Evolutionary conservation across 1,140 invertebrate species (phyloP), one percentile per base, ranked within the genome.

Genomic region (Ridgeia piscesae): DNA sequence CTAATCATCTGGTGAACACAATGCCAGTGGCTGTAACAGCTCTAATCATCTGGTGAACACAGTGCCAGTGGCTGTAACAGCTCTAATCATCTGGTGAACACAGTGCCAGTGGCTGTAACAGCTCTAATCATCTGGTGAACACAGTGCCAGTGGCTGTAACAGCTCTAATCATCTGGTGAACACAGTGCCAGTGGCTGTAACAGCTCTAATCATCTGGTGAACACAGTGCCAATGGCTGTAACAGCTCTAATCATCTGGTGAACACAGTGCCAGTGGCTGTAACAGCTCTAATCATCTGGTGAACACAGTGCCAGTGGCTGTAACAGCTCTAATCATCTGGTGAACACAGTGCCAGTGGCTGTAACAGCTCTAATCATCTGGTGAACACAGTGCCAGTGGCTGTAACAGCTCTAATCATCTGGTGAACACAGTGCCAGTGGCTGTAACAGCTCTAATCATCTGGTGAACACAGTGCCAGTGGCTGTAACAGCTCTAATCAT

Each of bases 51-150:
- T 77, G 58, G 58, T 77, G 11, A 77, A 77, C 58, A 77, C 11
- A 42, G 42, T 42, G 42, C 94, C 90, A 42, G 11, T 42, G 42
- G 42, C 42, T 6, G 42, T 42, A 42, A 42, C 42, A 42, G 11
- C n/a, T n/a, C n/a, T n/a, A n/a, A n/a, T n/a, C 95, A 95, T 8
- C 95, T 77, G 58, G 58, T 77, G 11, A 77, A 77, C 58, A 77
- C 11, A 42, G 42, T 42, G 42, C 94, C 90, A 42, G 11, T 42
- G 42, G 42, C 42, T 6, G 42, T 42, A 42, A 42, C 42, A 42
- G 11, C n/a, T n/a, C n/a, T n/a, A n/a, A n/a, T n/a, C 95, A 95
- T 8, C 95, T 77, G 58, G 58, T 77, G 11, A 77, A 77, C 58
- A 77, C 11, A 42, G 42, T 42, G 42, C 94, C 90, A 42, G 11